Conservation (phyloP, 1,140 invertebrate species). For the Dysdera silvatica region DNA sequence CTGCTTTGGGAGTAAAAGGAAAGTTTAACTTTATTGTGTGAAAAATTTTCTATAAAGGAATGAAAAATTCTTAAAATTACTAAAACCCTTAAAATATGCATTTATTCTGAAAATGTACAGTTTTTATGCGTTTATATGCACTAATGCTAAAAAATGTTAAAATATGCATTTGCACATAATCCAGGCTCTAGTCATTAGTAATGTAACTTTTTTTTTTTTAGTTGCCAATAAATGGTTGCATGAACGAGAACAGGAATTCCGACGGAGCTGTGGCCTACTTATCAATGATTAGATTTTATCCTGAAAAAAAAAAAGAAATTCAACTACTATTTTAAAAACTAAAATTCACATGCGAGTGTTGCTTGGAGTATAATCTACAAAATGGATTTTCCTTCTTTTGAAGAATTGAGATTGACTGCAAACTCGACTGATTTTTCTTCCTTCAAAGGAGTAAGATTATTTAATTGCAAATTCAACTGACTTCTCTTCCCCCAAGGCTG, state of each 20-base stretch:
- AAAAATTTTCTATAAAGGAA: too few relatives aligned
- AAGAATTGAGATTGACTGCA: not conserved
- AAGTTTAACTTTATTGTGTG: too few relatives aligned
- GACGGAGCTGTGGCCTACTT: constrained; percentile 60
- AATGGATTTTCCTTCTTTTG: not conserved
- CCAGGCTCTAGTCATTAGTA: too few relatives aligned
- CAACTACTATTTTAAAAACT: not conserved
- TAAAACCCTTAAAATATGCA: too few relatives aligned
- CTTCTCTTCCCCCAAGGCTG: too few relatives aligned
- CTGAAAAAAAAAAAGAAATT: not conserved
- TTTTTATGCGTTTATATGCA: too few relatives aligned
- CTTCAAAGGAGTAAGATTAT: not conserved
- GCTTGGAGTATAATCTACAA: not conserved
- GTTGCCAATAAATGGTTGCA: constrained; percentile 99
- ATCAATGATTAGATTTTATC: constrained; percentile 31
- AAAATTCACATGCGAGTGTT: not conserved
- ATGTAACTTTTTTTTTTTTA: constrained; percentile 52
- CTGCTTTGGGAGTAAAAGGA: too few relatives aligned
- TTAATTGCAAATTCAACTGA: not conserved
- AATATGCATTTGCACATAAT: too few relatives aligned
- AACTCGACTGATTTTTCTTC: not conserved
- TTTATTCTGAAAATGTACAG: too few relatives aligned
- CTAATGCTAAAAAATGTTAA: too few relatives aligned
- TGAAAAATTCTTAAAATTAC: too few relatives aligned
- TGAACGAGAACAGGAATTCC: constrained; percentile 85